Percentiles rank a stretch among this genome's conserved stretches.
Conservation (phyloP, 2,888 invertebrate species). For the Ceramica pisi region DNA sequence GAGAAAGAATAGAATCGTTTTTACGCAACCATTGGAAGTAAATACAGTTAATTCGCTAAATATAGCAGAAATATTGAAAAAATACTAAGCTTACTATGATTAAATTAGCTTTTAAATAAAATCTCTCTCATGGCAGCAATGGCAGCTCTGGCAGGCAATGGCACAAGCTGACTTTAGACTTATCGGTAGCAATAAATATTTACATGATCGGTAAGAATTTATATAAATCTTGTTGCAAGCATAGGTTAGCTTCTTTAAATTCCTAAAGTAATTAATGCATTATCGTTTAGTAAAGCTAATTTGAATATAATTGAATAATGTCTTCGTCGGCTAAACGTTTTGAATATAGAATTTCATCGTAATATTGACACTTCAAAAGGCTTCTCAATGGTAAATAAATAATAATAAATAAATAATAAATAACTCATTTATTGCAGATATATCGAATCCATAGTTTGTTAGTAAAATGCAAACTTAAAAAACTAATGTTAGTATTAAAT, state of each 20-base stretch:
- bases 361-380: not conserved
- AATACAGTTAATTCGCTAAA: not conserved
- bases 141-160: no score
- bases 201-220: not conserved
- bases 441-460: no score
- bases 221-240: constrained; percentile 19
- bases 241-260: constrained; percentile 35
- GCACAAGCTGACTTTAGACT: no score
- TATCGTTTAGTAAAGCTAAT: constrained; percentile 27
- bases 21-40: constrained; percentile 19
- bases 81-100: no score
- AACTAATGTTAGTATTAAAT: no score
- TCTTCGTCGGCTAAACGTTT: not conserved
- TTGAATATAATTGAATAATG: constrained; percentile 37
- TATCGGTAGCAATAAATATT: constrained; percentile 24
- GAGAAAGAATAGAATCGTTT: not conserved
- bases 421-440: no score
- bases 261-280: constrained; percentile 34
- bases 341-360: not conserved
- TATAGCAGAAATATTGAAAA: no score
- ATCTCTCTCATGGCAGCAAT: no score
- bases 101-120: no score
- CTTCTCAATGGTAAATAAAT: not conserved
- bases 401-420: no score
- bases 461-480: no score